Evolutionary conservation across 2,113 vertebrate species (phyloP), one percentile per base, ranked within the genome.

Genomic region (Protobothrops flavoviridis): DNA sequence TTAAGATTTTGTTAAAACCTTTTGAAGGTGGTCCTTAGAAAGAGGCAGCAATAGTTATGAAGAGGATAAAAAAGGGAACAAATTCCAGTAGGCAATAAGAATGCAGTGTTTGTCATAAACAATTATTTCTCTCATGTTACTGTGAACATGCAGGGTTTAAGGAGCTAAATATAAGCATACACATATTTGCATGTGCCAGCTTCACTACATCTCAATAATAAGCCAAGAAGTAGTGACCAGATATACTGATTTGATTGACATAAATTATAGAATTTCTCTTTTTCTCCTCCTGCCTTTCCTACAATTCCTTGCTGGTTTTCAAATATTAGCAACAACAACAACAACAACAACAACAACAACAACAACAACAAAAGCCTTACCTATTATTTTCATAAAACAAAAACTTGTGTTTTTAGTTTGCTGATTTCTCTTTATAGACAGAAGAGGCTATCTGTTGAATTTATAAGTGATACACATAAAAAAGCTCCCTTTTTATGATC

Each of bases 41-140:
- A 55, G 87, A 88, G 15, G 29, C 50, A 53, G 74, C 52, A 94
- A 95, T 85, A 89, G 91, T 87, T 95, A 95, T 94, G 97, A 97
- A 94, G 57, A 1, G n/a, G 92, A 91, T 94, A 69, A 95, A 96
- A 97, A 94, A 5, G 2, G 93, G 95, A 95, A 91, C 93, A 96
- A 95, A 43, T 93, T 48, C 93, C 93, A 93, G 92, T 85, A 92
- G 93, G 93, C 50, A 55, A 26, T 20, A 91, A 90, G 61, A 74
- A 85, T 92, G 85, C 48, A 95, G 86, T 96, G 95, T 96, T 97
- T 81, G 6, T 96, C 93, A 93, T 39, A 56, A 96, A 90, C 74
- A 94, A 33, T 81, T 53, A 26, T 7, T 64, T 69, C 90, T 93
- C 43, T 93, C 12, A 55, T 15, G 7, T 3, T 86, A 87, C 90